phyloP scores from a whole-genome alignment of 2,797 vertebrate genomes.

The Choloepus didactylus region DNA sequence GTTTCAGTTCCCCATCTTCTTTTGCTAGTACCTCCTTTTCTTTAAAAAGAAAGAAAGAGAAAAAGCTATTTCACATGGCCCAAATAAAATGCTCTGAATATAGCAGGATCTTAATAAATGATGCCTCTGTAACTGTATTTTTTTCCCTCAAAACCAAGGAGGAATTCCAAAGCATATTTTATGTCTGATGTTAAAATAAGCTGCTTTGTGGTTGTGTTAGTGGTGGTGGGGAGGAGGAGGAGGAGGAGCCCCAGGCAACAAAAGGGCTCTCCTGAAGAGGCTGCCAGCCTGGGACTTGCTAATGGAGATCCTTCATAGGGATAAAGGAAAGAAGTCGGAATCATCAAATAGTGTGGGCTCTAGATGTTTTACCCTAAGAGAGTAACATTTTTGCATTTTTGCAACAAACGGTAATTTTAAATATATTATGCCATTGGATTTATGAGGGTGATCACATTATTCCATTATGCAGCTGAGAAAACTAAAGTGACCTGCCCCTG shows the following conservation, averaged over 20 bases:
- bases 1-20: background rate
- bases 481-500: background rate
- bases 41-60: background rate
- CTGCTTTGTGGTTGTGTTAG: background rate
- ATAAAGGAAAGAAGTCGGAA: background rate
- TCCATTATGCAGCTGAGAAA: background rate
- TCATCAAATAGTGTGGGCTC: too few species aligned
- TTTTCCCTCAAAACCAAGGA: background rate
- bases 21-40: background rate
- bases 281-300: background rate
- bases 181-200: slow-evolving; percentile 25
- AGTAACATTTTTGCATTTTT: background rate
- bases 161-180: background rate
- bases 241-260: background rate
- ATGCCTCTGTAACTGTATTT: background rate
- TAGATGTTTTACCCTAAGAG: background rate
- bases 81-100: background rate
- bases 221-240: background rate
- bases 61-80: background rate
- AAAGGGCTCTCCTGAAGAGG: background rate
- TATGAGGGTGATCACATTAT: background rate
- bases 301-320: background rate
- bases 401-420: background rate
- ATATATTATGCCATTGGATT: background rate
- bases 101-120: background rate